These are phyloP conservation scores for Monochamus alternatus DNA, from an alignment of 2,888 invertebrate species.

Conservation along the genomic window DNA sequence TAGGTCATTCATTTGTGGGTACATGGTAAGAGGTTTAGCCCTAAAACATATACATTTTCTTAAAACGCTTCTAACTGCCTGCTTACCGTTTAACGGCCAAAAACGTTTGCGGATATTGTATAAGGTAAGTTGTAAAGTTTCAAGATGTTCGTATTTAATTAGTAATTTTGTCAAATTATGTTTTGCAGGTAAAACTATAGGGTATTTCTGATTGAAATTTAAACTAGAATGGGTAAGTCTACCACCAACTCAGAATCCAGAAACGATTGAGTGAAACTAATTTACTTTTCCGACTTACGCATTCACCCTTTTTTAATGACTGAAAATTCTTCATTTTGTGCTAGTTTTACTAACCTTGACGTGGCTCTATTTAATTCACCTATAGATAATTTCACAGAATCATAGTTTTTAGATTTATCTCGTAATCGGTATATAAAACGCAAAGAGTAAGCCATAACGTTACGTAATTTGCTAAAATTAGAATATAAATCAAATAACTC, in stretches of 20 bases:
- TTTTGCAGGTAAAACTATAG: neutral
- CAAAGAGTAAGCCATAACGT: neutral
- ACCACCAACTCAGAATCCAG: neutral
- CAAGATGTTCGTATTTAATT: neutral
- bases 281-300: neutral
- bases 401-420: neutral
- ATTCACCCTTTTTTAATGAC: neutral
- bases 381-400: neutral
- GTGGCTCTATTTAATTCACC: slow-evolving; percentile 3
- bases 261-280: neutral
- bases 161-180: neutral
- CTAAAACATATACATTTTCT: slow-evolving; percentile 5
- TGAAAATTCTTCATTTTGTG: neutral
- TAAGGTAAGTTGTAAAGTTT: too few relatives aligned
- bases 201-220: neutral
- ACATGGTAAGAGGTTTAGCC: neutral
- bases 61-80: neutral
- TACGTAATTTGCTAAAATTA: neutral
- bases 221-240: neutral
- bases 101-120: neutral
- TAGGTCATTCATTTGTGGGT: slow-evolving; percentile 1
- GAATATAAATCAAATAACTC: neutral
- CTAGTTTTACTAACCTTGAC: neutral
- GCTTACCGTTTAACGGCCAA: neutral
- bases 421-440: neutral